These are phyloP conservation scores for Coccyzus lansbergi DNA, from an alignment of 2,797 vertebrate genomes.

Conservation along the genomic window DNA sequence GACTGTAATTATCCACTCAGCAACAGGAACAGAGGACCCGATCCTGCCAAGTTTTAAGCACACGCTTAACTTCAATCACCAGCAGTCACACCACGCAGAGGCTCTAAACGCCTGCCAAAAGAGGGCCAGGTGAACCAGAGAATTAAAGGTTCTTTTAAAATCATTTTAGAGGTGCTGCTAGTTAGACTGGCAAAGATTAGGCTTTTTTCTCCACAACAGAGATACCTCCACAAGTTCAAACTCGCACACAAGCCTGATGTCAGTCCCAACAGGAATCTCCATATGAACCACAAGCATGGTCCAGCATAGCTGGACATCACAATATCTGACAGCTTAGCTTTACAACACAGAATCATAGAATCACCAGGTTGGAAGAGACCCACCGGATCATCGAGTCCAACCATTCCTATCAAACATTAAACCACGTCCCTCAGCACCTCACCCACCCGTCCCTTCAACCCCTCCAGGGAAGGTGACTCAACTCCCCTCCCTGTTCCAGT, in stretches of 20 bases:
- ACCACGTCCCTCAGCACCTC: no score
- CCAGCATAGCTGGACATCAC: rapidly evolving
- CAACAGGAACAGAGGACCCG: neutral
- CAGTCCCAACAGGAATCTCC: neutral
- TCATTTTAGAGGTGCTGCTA: neutral
- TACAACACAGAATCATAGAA: no score
- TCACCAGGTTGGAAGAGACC: no score
- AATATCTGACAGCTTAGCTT: neutral
- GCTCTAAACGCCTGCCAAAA: slow-evolving; percentile 1
- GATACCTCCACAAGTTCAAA: neutral
- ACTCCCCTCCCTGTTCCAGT: no score
- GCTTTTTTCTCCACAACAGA: neutral
- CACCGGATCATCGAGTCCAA: no score
- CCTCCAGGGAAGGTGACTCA: no score
- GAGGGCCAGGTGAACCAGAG: neutral
- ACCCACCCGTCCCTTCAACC: no score
- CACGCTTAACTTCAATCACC: neutral
- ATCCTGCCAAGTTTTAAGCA: slow-evolving; percentile 9
- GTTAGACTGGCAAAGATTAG: neutral
- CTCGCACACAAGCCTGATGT: neutral
- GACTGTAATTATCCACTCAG: neutral
- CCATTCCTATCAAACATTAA: no score
- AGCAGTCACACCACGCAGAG: neutral
- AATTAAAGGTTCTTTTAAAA: neutral
- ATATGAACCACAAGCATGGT: rapidly evolving